Evolutionary conservation across 2,797 vertebrate genomes (phyloP).

Genomic region (Chrysolophus pictus): DNA sequence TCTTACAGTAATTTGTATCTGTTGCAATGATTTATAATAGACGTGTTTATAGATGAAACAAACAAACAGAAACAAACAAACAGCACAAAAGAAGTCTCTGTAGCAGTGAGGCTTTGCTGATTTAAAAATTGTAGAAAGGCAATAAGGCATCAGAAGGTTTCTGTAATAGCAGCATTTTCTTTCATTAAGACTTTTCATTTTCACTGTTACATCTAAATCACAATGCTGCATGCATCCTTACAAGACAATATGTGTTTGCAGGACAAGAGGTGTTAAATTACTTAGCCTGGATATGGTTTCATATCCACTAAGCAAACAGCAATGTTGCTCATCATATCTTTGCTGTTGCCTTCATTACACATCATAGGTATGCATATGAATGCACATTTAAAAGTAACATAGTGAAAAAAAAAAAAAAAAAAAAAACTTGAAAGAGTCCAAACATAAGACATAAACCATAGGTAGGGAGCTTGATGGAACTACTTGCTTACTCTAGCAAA

Average conservation of each 20-base stretch:
- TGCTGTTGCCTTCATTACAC: background rate
- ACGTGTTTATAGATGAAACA: background rate
- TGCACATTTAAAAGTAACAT: background rate
- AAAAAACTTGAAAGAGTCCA: background rate
- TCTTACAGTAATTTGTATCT: background rate
- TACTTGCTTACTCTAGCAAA: background rate
- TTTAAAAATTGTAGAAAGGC: background rate
- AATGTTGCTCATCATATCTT: background rate
- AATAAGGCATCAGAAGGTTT: background rate
- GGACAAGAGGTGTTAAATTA: background rate
- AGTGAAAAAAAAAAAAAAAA: background rate
- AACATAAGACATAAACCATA: background rate
- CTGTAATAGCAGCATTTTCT: background rate
- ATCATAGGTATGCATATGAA: background rate
- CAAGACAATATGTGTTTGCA: background rate
- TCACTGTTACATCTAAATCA: background rate
- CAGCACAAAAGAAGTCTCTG: background rate
- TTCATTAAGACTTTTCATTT: background rate
- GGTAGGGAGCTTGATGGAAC: background rate
- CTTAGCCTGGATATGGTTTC: background rate
- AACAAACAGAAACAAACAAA: background rate
- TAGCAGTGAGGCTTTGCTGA: background rate
- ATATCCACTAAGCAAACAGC: background rate
- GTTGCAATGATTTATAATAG: background rate
- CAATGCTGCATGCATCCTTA: background rate